Evolutionary conservation across 2,113 vertebrate genomes (phyloP).

Genomic region (Antennarius striatus): DNA sequence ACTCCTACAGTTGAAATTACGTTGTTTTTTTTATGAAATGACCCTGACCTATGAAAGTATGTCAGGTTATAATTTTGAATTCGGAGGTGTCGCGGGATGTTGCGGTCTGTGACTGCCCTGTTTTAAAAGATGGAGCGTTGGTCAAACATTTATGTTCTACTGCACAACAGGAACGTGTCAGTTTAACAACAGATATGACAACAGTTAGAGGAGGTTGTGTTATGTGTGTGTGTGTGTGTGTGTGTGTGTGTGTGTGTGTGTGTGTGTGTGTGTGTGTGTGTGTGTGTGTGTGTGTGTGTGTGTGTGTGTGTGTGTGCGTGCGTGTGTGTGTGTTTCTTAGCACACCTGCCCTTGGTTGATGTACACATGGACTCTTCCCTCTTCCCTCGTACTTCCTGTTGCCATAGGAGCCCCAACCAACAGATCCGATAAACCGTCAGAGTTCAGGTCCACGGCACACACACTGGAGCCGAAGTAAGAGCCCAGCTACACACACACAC

Average conservation of each 20-base stretch:
- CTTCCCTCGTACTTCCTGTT: conserved; percentile 80
- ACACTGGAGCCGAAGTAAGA: conserved; percentile 94
- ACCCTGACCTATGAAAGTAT: too few species aligned
- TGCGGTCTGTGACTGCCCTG: too few species aligned
- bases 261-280: neutral
- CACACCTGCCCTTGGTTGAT: conserved; percentile 90
- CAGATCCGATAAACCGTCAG: conserved; percentile 92
- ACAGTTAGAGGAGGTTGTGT: too few species aligned
- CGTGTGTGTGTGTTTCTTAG: neutral
- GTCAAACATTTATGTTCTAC: too few species aligned
- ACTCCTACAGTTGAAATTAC: too few species aligned
- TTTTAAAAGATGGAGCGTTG: too few species aligned
- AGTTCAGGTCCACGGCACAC: conserved; percentile 90
- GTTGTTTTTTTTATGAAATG: too few species aligned
- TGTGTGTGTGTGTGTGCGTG: neutral
- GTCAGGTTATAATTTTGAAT: too few species aligned
- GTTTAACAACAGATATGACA: too few species aligned
- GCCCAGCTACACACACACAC: conserved; percentile 82
- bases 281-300: neutral
- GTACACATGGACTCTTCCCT: conserved; percentile 93
- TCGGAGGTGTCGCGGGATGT: too few species aligned
- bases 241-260: neutral
- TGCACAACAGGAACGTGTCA: too few species aligned
- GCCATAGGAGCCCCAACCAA: conserved; percentile 92
- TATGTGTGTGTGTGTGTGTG: too few species aligned